phyloP scores from a whole-genome alignment of 1,140 invertebrate species.

The Galleria mellonella region DNA sequence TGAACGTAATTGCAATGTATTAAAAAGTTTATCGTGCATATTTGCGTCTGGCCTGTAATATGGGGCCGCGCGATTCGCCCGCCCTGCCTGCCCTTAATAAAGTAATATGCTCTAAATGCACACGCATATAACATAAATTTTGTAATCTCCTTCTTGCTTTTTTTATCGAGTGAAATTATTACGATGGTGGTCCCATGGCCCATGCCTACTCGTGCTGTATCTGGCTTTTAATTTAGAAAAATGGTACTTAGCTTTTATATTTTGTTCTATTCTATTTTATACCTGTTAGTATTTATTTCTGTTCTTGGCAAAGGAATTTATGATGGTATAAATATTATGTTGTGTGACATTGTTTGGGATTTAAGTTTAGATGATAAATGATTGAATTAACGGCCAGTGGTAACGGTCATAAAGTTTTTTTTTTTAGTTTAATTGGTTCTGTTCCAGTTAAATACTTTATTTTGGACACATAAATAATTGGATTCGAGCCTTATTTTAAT shows the following conservation, averaged over 20 bases:
- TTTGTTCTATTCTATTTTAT: constrained; percentile 26
- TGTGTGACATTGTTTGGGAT: constrained; percentile 13
- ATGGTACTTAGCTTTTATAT: constrained; percentile 40
- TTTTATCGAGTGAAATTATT: constrained; percentile 65
- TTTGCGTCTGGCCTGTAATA: constrained; percentile 28
- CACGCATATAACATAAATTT: constrained; percentile 69
- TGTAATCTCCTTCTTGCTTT: constrained; percentile 51
- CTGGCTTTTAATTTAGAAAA: constrained; percentile 65
- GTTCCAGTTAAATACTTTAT: constrained; percentile 37
- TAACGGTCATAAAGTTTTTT: constrained; percentile 1
- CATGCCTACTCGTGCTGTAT: constrained; percentile 33
- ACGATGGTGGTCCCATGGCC: constrained; percentile 50
- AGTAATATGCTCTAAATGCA: constrained; percentile 70
- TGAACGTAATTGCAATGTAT: constrained; percentile 63
- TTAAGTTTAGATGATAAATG: too few relatives aligned
- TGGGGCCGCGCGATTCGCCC: constrained; percentile 40
- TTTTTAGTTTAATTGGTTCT: constrained; percentile 36
- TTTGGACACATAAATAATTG: constrained; percentile 21
- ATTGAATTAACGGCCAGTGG: too few relatives aligned
- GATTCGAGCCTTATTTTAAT: constrained; percentile 10
- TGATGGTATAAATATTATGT: constrained; percentile 27
- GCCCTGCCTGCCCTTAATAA: constrained; percentile 63
- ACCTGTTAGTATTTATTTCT: constrained; percentile 45
- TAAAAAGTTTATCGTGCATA: constrained; percentile 57
- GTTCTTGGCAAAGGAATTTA: constrained; percentile 48